phyloP scores from a whole-genome alignment of 53 echinoderm and acorn worm species.

The Stichopus horrens region DNA sequence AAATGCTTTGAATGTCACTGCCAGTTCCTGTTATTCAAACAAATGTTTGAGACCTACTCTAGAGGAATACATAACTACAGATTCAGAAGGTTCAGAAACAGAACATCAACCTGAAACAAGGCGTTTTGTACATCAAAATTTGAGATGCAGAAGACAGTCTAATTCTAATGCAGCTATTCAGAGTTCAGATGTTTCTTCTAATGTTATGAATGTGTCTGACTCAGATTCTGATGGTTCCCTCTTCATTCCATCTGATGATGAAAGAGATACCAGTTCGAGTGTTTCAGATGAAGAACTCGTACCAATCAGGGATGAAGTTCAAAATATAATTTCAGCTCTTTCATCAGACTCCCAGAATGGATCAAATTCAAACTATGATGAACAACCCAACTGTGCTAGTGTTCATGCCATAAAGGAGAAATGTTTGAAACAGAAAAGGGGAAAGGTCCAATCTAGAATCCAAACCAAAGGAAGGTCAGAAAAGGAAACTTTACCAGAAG shows the following conservation, averaged over 20 bases:
- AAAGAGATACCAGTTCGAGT: neutral
- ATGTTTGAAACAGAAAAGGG: neutral
- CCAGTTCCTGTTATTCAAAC: neutral
- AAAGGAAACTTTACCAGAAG: slow-evolving; percentile 1
- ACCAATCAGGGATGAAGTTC: no score
- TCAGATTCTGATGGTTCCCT: neutral
- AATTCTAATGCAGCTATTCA: neutral
- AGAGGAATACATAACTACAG: neutral
- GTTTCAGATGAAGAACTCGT: no score
- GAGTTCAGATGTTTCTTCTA: neutral
- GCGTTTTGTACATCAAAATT: neutral
- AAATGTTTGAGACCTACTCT: neutral
- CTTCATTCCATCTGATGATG: neutral
- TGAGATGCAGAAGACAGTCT: neutral
- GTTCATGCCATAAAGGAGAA: neutral
- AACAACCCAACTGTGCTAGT: neutral
- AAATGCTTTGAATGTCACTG: neutral
- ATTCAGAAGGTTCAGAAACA: slow-evolving; percentile 2
- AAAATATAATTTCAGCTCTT: no score
- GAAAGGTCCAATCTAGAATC: neutral
- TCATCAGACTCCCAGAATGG: no score
- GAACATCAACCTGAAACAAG: neutral
- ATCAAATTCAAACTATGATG: no score
- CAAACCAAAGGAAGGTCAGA: neutral
- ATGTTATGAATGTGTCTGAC: neutral